Evolutionary conservation across 2,797 vertebrate species (phyloP), one percentile per base, ranked within the genome.

Genomic region (Leuciscus waleckii): DNA sequence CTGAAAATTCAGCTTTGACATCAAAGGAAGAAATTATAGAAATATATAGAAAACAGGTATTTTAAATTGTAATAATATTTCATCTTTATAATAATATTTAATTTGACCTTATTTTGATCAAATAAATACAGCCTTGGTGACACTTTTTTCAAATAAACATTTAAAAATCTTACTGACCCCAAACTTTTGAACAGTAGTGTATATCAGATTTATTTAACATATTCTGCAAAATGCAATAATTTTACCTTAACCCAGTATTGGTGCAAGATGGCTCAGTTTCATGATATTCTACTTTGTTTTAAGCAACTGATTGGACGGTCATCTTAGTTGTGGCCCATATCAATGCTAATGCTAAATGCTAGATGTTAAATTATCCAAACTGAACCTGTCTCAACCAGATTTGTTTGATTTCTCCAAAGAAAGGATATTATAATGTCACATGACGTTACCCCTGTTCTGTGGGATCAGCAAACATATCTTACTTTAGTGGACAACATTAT

Each of bases 281-380:
- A 5, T 35, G 19, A 23, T 56, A 14, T 75, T 23, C 5, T 54
- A 4, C 17, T 23, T 56, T 37, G 5, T 56, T 7, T 13, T n/a
- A n/a, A 61, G 14, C 7, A 58, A 39, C 51, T 77, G 51, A 13
- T 26, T 65, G 32, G 16, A 32, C 8, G 29, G 29, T 32, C 2
- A 7, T 32, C 14, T 65, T 32, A 32, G 21, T 77, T 61, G 9
- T 5, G 35, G 54, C 75, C 14, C 13, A 61, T 19, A 46, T 43
- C 10, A 37, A 43, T 67, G n/a, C 63, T 84, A 54, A 74, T 65
- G 37, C 49, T 56, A 88, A 54, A 79, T 63, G 43, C 39, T 67
- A 83, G 51, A 67, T 23, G 63, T 29, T 77, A 85, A 79, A 82
- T 74, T 37, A 79, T 63, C 63, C 77, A 86, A 86, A 76, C 51